Percentiles rank a stretch among this genome's conserved stretches.
These are phyloP conservation scores for Brachyistius frenatus DNA, from an alignment of 2,113 vertebrate genomes.

Conservation along the genomic window DNA sequence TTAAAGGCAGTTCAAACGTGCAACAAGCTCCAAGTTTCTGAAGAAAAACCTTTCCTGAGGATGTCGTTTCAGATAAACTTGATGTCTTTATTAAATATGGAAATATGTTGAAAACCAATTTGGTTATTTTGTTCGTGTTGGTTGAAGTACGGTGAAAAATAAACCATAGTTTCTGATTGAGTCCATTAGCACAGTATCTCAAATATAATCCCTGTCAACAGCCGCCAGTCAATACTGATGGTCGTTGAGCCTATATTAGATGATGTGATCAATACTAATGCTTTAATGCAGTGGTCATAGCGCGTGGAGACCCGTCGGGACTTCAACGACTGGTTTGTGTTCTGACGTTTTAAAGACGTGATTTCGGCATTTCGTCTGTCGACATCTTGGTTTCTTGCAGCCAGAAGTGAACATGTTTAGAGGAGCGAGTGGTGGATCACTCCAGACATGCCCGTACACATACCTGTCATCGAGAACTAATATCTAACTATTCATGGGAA, in stretches of 20 bases:
- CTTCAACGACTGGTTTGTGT: too few relatives aligned
- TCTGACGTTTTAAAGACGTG: too few relatives aligned
- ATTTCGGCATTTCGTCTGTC: too few relatives aligned
- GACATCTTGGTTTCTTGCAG: too few relatives aligned
- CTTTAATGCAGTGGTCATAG: background rate
- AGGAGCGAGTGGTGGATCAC: too few relatives aligned
- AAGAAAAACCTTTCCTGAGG: background rate
- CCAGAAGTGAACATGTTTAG: too few relatives aligned
- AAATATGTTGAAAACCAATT: background rate
- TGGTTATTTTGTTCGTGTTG: background rate
- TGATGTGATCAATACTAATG: background rate
- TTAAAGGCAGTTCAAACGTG: background rate
- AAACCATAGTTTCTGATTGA: background rate
- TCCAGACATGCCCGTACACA: too few relatives aligned
- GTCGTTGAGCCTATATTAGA: background rate
- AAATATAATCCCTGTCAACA: conserved; percentile 11
- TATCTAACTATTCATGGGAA: too few relatives aligned
- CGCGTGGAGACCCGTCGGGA: background rate
- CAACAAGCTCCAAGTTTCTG: background rate
- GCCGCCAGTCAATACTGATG: background rate
- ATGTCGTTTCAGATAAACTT: background rate
- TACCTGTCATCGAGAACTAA: too few relatives aligned
- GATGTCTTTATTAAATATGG: background rate
- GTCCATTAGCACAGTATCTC: background rate
- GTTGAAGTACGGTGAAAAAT: background rate